Percentiles rank a stretch among this genome's conserved stretches.
Evolutionary conservation across 2,888 invertebrate species (phyloP).

Genomic region (Furcula furcula): DNA sequence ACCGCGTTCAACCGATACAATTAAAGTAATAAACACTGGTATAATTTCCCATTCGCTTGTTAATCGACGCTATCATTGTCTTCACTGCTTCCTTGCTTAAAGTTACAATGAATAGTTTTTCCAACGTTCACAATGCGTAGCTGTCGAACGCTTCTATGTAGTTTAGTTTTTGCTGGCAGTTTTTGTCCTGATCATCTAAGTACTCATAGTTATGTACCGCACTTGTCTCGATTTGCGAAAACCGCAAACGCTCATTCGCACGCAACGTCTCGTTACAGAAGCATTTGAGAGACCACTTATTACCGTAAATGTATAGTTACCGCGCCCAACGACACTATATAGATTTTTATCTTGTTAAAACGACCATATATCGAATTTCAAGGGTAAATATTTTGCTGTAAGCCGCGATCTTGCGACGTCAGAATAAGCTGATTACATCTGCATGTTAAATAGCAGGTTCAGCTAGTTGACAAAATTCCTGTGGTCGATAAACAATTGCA

Average conservation of each 20-base stretch:
- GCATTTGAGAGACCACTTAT: conserved; percentile 41
- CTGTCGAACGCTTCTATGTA: conserved; percentile 52
- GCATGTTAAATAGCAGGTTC: conserved; percentile 35
- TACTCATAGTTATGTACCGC: conserved; percentile 33
- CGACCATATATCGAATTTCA: conserved; percentile 36
- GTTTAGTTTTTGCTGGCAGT: conserved; percentile 42
- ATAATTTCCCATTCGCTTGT: conserved; percentile 69
- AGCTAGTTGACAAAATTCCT: conserved; percentile 42
- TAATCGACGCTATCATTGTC: conserved; percentile 73
- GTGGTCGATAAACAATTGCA: conserved; percentile 46
- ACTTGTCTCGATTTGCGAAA: conserved; percentile 55
- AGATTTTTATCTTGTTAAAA: conserved; percentile 36
- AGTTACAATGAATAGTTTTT: conserved; percentile 69
- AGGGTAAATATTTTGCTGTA: conserved; percentile 37
- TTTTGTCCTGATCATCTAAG: conserved; percentile 38
- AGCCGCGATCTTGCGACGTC: conserved; percentile 19
- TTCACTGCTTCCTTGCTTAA: conserved; percentile 63
- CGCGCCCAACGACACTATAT: conserved; percentile 29
- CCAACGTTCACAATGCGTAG: conserved; percentile 58
- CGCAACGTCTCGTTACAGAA: conserved; percentile 49
- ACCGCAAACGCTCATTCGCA: conserved; percentile 63
- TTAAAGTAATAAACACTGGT: conserved; percentile 70
- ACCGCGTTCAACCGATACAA: conserved; percentile 72
- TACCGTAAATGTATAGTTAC: conserved; percentile 34
- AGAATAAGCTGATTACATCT: conserved; percentile 33